phyloP scores from a whole-genome alignment of 2,113 vertebrate species.

The Cololabis saira region DNA sequence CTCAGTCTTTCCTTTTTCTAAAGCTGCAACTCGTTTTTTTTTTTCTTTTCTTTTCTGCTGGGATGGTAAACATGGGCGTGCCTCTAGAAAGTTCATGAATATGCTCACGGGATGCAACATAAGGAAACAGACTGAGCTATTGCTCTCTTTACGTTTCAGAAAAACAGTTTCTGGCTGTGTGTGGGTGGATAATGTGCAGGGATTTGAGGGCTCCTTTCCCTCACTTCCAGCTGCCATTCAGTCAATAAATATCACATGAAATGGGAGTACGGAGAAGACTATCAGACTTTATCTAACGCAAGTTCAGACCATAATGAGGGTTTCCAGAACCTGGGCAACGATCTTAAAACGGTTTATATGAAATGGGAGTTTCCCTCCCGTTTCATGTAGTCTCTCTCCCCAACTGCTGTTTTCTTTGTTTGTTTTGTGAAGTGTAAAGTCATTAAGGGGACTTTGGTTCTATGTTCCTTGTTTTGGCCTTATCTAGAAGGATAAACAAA shows the following conservation, averaged over 20 bases:
- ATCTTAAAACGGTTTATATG: too few relatives aligned
- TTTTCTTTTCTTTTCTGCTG: not conserved
- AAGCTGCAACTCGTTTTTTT: not conserved
- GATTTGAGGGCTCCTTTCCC: conserved; percentile 19
- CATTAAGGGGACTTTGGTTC: too few relatives aligned
- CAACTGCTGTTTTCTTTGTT: not conserved
- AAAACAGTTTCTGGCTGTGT: conserved; percentile 27
- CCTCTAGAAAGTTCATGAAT: conserved; percentile 24
- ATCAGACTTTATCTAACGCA: too few relatives aligned
- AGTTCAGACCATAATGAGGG: too few relatives aligned
- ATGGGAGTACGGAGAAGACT: too few relatives aligned
- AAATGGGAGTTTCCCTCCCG: not conserved
- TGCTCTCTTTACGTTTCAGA: conserved; percentile 11
- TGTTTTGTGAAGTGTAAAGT: too few relatives aligned
- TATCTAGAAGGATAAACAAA: too few relatives aligned
- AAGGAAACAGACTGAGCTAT: conserved; percentile 17
- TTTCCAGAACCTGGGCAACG: too few relatives aligned
- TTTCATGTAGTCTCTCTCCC: not conserved
- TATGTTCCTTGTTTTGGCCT: too few relatives aligned
- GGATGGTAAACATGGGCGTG: not conserved
- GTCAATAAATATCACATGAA: too few relatives aligned
- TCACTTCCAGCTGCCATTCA: conserved; percentile 15
- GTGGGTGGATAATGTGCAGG: conserved; percentile 41
- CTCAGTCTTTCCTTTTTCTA: not conserved
- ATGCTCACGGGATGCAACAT: conserved; percentile 16